Evolutionary conservation across 2,888 invertebrate species (phyloP), one percentile per base, ranked within the genome.

Genomic region (Atethmia centrago): DNA sequence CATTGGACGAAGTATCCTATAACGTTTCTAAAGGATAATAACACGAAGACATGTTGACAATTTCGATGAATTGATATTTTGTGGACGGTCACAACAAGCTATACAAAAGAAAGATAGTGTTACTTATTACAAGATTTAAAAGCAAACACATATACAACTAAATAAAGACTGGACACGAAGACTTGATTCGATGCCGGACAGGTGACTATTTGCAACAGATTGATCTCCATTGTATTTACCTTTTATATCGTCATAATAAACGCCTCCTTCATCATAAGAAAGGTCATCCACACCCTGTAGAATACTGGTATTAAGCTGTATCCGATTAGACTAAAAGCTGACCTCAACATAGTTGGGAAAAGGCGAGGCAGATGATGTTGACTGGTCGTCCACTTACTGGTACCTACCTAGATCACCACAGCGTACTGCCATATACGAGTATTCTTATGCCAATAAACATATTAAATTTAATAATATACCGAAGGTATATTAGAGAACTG

Each of bases 1-100:
- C 36, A 36, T 62, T 55, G 3, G 25, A 25, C 10, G 14, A 42
- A 58, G 40, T 62, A 74, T 72, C 55, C 8, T 49, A 31, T 47
- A 55, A 36, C 42, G 14, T 16, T 14, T 8, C 10, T 21, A 70
- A 42, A 51, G 5, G 21, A 51, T 51, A 51, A 16, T 21, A 45
- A 28, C 16, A 59, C 0, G 0, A 55, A 61, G 40, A 55, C n/a
- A 62, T n/a, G 25, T 45, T 51, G 42, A 59, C 21, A 21, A 19
- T 25, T 47, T 36, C 21, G 3, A 36, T 5, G 0, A 42, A n/a
- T 8, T 3, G 7, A 42, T n/a, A 10, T 21, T 28, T 51, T 69
- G 42, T 71, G 16, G 14, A 25, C 12, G 66, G 3, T 19, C 40
- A n/a, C 16, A 42, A 45, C 19, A 19, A 3, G n/a, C 19, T 14